Evolutionary conservation across 2,888 invertebrate genomes (phyloP).

Genomic region (Aleiodes testaceus): DNA sequence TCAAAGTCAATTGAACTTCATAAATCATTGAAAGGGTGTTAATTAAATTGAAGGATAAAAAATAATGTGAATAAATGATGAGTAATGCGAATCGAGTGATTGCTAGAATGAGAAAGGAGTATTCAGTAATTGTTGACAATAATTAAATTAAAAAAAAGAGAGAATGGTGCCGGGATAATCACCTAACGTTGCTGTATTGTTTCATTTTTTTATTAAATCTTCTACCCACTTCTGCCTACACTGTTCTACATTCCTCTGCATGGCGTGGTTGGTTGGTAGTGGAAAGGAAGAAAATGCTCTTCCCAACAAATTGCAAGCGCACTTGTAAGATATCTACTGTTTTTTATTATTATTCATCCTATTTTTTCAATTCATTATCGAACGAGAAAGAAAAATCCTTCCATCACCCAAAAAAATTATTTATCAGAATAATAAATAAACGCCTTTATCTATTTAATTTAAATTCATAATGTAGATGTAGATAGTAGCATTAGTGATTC

Average conservation of each 20-base stretch:
- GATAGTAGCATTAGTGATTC: slow-evolving; percentile 11
- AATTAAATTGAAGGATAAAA: slow-evolving; percentile 1
- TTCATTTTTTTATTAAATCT: slow-evolving; percentile 72
- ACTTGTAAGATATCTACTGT: slow-evolving; percentile 77
- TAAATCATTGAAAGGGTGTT: not conserved
- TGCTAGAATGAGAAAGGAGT: not conserved
- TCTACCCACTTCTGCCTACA: slow-evolving; percentile 73
- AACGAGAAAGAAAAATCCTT: too few relatives aligned
- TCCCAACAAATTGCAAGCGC: slow-evolving; percentile 80
- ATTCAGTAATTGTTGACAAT: slow-evolving; percentile 14
- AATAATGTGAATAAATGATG: slow-evolving; percentile 32
- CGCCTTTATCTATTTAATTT: slow-evolving; percentile 31
- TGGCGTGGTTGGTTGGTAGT: slow-evolving; percentile 76
- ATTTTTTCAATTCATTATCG: slow-evolving; percentile 27
- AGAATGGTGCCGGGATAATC: slow-evolving; percentile 68
- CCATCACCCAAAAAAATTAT: slow-evolving; percentile 7
- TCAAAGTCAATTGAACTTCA: slow-evolving; percentile 6
- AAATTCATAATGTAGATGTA: slow-evolving; percentile 27
- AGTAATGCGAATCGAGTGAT: slow-evolving; percentile 26
- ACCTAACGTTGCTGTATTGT: slow-evolving; percentile 71
- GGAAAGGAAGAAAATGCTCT: slow-evolving; percentile 81
- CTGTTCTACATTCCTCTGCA: slow-evolving; percentile 77
- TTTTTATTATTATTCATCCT: slow-evolving; percentile 62
- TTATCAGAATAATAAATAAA: slow-evolving; percentile 24
- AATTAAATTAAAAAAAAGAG: slow-evolving; percentile 22